Base-by-base conservation (phyloP, 2,888 invertebrate species). In the Calliopum simillimum region DNA sequence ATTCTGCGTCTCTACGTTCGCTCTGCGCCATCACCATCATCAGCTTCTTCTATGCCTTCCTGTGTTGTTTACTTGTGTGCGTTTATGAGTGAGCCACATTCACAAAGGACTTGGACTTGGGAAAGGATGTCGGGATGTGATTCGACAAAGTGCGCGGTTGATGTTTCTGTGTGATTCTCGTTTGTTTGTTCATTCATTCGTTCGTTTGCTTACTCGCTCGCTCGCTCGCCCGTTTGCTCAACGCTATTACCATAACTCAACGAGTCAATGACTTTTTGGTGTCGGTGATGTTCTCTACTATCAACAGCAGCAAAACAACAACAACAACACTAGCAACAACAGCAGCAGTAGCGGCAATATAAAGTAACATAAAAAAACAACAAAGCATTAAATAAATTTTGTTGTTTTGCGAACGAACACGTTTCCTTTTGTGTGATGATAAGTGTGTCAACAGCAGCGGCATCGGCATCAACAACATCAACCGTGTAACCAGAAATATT, bases 221-320 rank as follows among this genome's bases (percentile, higher is more conserved):
- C 73, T 44, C 19, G n/a, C 19, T 53, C 6, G 53, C 23, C 5
- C 33, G 46, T 76, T 47, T 19, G 25, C 51, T 64, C 69, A 72
- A 62, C 59, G 68, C 71, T 79, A 79, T 79, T 77, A 77, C 79
- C 80, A 80, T 80, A 82, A 80, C 80, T 81, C 80, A 82, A 79
- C 79, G 79, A 83, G 83, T 82, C 82, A 82, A 81, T 82, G 82
- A 83, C 82, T 82, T 83, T 80, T 82, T 81, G 81, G 79, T 81
- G 79, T 80, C 78, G 80, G 79, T 80, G 78, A 80, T 81, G 79
- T 79, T 79, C 78, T 80, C 80, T 81, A 81, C 79, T 82, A 82
- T 79, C 77, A 81, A 81, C 81, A 81, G 78, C 79, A 79, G 71
- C 77, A 61, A 75, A 76, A 71, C 51, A 25, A 58, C 59, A 68